Evolutionary conservation across 23 tunicate genomes (phyloP), one percentile per base, ranked within the genome.

Genomic region (Styela plicata): DNA sequence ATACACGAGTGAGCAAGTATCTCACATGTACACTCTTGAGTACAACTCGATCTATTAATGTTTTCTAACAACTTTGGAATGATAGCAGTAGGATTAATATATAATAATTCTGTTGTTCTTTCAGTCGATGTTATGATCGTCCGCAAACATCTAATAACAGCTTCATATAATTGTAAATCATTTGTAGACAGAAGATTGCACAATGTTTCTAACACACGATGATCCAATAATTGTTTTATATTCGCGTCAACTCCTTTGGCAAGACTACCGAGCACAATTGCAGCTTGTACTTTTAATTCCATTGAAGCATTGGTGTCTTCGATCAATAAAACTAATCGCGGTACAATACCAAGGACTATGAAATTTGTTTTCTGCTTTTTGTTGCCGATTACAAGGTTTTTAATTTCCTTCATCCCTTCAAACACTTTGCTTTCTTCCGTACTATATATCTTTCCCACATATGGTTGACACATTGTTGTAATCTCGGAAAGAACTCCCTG

Each of bases 11-110:
- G 80, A 62, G 64, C 28, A 16, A 91, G 27, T 0, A 91, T 91
- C 73, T 91, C 97, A 78, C 97, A 91, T 5, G 97, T 85, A 76
- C 90, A 86, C 78, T 91, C 97, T 36, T 91, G 97, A 1, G 79
- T 69, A 64, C 90, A 86, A 70, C 71, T 83, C 16, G 97, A 86
- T 1, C 69, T 63, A 74, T 91, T 91, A 34, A 86, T 91, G 36
- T 74, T 74, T 35, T 78, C 84, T 3, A 91, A 63, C 66, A 91
- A 3, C n/a, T 57, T 64, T 24, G 87, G 80, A 20, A 86, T 34
- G 23, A 82, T 71, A 27, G 90, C 70, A 78, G 80, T 36, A 44
- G 52, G 33, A 44, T 91, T 84, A 2, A 70, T 32, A 71, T 87
- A 83, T 33, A 83, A 22, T 20, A 83, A 24, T 3, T 76, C 84